Base-by-base conservation (phyloP, 1,140 invertebrate species). In the Cydia pomonella region DNA sequence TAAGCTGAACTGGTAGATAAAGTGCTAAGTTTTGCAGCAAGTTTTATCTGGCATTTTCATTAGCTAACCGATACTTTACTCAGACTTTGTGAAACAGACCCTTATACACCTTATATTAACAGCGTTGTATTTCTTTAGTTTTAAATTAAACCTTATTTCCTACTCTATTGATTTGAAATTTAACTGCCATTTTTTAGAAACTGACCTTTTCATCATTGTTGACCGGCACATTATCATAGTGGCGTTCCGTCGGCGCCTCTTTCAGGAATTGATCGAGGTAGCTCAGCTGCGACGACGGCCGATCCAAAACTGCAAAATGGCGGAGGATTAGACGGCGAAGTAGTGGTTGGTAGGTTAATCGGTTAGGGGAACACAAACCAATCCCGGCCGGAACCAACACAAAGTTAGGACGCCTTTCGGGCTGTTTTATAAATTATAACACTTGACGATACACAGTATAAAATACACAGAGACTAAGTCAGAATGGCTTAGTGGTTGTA, bases 221-320 rank as follows among this genome's bases (percentile, higher is more conserved):
- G 12, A 92, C 88, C 21, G 88, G 82, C 18, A 92, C 90, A 77
- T 92, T 92, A 75, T 92, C 91, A 75, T 92, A 92, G 77, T 90
- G 90, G 1, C 90, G 76, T 71, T 92, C 91, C 66, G 87, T 79
- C 0, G 90, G 89, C 9, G 85, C 86, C 90, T 98, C 97, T 90
- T 97, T 98, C 79, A 98, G 92, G 88, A 98, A 98, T 84, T 97
- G 97, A 87, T 98, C 97, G 81, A 97, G 92, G 91, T 97, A 97
- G 76, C 97, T 98, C 95, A 97, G 96, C 92, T 97, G 97, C 59
- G 97, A 98, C 62, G 96, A 95, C 74, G 97, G 97, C 82, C 97
- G 94, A 90, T 97, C 97, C 94, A 97, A 93, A 94, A 97, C 97
- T 97, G 94, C 84, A 94, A 94, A 59, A 73, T 75, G 38, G 62